A percentile compares a stretch with the other conserved stretches of the same genome.
phyloP scores from a whole-genome alignment of 2,888 invertebrate genomes.

The Chloromyia formosa region DNA sequence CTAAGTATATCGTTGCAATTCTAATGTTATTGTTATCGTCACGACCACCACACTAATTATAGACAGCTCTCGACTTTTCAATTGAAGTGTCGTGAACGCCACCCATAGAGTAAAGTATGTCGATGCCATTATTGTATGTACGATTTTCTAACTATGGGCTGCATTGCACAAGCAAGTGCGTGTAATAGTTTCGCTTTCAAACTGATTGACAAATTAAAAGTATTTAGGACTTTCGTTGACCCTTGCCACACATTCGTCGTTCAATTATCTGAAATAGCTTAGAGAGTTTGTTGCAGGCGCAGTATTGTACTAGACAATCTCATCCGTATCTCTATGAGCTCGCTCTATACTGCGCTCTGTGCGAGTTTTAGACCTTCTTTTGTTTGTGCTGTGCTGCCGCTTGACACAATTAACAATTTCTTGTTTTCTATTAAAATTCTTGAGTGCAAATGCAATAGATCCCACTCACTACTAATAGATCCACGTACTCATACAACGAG shows the following conservation, averaged over 20 bases:
- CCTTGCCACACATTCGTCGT: background rate
- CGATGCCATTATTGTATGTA: slow-evolving; percentile 6
- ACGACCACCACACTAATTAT: slow-evolving; percentile 17
- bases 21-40: background rate
- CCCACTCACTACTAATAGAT: too few species aligned
- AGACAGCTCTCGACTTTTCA: background rate
- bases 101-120: background rate
- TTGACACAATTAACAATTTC: slow-evolving; percentile 23
- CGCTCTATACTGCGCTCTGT: too few species aligned
- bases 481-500: too few species aligned
- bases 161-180: slow-evolving; percentile 7
- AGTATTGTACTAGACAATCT: background rate
- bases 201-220: slow-evolving; percentile 42
- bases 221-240: slow-evolving; percentile 42
- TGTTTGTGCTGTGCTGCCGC: background rate
- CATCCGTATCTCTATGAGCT: background rate
- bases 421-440: background rate
- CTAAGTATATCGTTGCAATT: too few species aligned
- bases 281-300: background rate
- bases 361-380: too few species aligned
- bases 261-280: slow-evolving; percentile 7
- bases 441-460: background rate
- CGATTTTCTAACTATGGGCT: slow-evolving; percentile 16
- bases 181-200: slow-evolving; percentile 9
- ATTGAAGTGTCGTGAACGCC: background rate